Conservation (phyloP, 2,888 invertebrate species). For the Papilio protenor region DNA sequence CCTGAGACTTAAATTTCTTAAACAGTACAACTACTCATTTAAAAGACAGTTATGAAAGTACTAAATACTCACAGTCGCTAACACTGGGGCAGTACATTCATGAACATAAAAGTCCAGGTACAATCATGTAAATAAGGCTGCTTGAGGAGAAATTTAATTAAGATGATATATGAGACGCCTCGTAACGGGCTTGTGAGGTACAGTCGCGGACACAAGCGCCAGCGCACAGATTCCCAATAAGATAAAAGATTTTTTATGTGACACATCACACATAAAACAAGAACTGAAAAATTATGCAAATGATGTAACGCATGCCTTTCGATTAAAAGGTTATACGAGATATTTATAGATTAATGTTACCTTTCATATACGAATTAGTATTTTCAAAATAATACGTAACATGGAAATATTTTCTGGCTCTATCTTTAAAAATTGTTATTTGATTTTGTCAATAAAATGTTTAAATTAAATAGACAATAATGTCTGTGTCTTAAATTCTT, state of each 20-base stretch:
- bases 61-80: constrained; percentile 38
- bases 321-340: constrained; percentile 8
- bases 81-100: constrained; percentile 44
- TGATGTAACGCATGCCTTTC: constrained; percentile 22
- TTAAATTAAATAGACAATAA: too few relatives aligned
- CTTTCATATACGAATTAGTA: not conserved
- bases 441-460: too few relatives aligned
- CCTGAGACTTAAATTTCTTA: not conserved
- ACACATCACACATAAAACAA: constrained; percentile 46
- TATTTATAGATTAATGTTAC: constrained; percentile 18
- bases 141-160: constrained; percentile 82
- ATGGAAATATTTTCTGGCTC: too few relatives aligned
- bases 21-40: not conserved
- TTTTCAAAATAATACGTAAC: too few relatives aligned
- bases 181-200: constrained; percentile 73
- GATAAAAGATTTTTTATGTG: constrained; percentile 50
- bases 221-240: constrained; percentile 43
- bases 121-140: constrained; percentile 77
- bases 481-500: too few relatives aligned
- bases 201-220: constrained; percentile 58
- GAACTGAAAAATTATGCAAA: constrained; percentile 35
- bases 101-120: constrained; percentile 63
- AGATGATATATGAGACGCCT: constrained; percentile 81
- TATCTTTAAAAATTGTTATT: too few relatives aligned
- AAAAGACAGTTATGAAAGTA: constrained; percentile 23